phyloP scores from a whole-genome alignment of 2,888 invertebrate species.

The Parasteatoda lunata region DNA sequence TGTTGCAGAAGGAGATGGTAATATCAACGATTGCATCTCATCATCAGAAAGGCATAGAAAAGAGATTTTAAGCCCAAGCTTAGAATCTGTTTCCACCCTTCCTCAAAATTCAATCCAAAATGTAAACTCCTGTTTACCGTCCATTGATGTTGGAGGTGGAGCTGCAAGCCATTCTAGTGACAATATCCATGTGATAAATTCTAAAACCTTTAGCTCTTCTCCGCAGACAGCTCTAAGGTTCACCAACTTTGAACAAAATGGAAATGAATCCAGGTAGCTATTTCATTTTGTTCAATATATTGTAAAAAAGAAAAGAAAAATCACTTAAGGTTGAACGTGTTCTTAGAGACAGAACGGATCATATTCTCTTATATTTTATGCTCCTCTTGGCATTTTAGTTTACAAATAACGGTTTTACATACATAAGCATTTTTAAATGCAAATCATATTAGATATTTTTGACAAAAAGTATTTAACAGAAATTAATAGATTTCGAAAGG shows the following conservation, averaged over 20 bases:
- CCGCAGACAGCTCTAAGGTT: slow-evolving; percentile 56
- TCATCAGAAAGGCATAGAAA: slow-evolving; percentile 41
- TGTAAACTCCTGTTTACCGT: slow-evolving; percentile 64
- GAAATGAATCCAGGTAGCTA: slow-evolving; percentile 55
- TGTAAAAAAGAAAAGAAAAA: not conserved
- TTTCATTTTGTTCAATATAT: not conserved
- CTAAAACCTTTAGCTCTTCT: slow-evolving; percentile 58
- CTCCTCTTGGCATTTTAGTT: too few relatives aligned
- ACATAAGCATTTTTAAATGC: too few relatives aligned
- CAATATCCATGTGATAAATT: slow-evolving; percentile 64
- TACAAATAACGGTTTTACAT: too few relatives aligned
- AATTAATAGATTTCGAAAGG: too few relatives aligned
- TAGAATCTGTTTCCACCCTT: slow-evolving; percentile 47
- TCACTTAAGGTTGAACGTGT: not conserved
- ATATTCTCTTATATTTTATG: too few relatives aligned
- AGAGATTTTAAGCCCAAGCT: slow-evolving; percentile 32
- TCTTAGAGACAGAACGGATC: too few relatives aligned
- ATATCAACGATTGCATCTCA: slow-evolving; percentile 30
- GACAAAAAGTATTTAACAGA: too few relatives aligned
- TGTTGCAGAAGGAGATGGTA: slow-evolving; percentile 22
- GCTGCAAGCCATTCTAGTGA: slow-evolving; percentile 61
- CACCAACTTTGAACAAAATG: slow-evolving; percentile 62
- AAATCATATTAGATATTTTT: too few relatives aligned
- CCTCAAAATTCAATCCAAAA: slow-evolving; percentile 44
- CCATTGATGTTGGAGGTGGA: slow-evolving; percentile 58